These are phyloP conservation scores for Eupristina koningsbergeri DNA, from an alignment of 1,140 invertebrate genomes.

Conservation along the genomic window DNA sequence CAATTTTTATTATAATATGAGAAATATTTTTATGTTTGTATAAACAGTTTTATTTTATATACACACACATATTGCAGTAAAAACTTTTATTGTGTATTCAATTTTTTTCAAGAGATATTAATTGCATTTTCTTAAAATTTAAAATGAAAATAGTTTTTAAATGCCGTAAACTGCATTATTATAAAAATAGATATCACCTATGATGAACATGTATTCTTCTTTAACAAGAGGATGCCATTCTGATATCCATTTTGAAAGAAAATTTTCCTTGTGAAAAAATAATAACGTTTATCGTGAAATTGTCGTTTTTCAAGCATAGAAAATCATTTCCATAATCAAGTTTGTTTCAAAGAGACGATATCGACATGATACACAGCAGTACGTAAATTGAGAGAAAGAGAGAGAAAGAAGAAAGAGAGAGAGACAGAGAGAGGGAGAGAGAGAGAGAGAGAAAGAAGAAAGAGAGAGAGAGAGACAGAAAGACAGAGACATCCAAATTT, in stretches of 20 bases:
- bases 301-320: constrained; percentile 4
- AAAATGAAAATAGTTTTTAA: too few relatives aligned
- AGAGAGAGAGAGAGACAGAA: too few relatives aligned
- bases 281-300: neutral
- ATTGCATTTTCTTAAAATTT: too few relatives aligned
- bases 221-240: neutral
- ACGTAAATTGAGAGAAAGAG: neutral
- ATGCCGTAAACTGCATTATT: neutral
- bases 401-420: neutral
- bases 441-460: too few relatives aligned
- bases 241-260: neutral
- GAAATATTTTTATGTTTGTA: too few relatives aligned
- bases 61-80: too few relatives aligned
- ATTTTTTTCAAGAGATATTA: too few relatives aligned
- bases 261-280: constrained; percentile 4
- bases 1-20: neutral
- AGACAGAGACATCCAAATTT: neutral
- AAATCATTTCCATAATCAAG: constrained; percentile 5
- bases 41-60: too few relatives aligned
- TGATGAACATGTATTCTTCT: neutral
- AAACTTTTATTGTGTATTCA: too few relatives aligned
- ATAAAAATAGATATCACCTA: neutral
- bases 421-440: neutral
- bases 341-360: neutral
- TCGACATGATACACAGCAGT: neutral